phyloP scores from a whole-genome alignment of 1,140 invertebrate species.

The Heliconius eleuchia region DNA sequence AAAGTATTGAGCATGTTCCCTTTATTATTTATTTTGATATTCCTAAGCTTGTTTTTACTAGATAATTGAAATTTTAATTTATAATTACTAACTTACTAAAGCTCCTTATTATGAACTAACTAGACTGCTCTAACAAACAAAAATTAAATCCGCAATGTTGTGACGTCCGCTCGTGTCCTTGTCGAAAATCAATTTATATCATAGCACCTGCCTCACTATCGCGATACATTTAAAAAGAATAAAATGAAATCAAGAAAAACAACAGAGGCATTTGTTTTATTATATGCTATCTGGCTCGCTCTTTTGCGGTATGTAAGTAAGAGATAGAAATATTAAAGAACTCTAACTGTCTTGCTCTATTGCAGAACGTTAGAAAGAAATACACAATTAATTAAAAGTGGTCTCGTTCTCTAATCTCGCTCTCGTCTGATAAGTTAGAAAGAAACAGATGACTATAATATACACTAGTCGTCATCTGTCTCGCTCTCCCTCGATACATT shows the following conservation, averaged over 20 bases:
- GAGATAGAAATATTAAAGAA: neutral
- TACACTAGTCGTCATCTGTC: neutral
- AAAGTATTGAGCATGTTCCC: constrained; percentile 23
- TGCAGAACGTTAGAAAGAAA: neutral
- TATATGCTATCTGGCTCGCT: neutral
- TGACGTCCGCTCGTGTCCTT: constrained; percentile 74
- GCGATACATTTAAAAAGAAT: neutral
- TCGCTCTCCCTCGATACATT: constrained; percentile 5
- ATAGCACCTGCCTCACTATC: neutral
- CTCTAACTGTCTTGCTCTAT: neutral
- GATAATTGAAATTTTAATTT: constrained; percentile 7
- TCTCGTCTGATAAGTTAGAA: no score
- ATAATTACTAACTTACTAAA: constrained; percentile 6
- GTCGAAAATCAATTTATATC: constrained; percentile 28
- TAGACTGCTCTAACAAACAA: constrained; percentile 14
- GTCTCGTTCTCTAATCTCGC: no score
- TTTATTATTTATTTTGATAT: constrained; percentile 19
- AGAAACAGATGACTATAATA: no score
- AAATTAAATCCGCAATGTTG: constrained; percentile 12
- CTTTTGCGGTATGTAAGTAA: neutral
- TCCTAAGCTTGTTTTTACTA: constrained; percentile 19
- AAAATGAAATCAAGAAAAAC: neutral
- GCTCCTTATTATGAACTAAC: neutral
- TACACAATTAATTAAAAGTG: neutral
- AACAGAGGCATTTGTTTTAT: no score